A percentile compares a stretch with the other conserved stretches of the same genome.
phyloP scores from a whole-genome alignment of 2,797 vertebrate species.

The Threskiornis aethiopicus region DNA sequence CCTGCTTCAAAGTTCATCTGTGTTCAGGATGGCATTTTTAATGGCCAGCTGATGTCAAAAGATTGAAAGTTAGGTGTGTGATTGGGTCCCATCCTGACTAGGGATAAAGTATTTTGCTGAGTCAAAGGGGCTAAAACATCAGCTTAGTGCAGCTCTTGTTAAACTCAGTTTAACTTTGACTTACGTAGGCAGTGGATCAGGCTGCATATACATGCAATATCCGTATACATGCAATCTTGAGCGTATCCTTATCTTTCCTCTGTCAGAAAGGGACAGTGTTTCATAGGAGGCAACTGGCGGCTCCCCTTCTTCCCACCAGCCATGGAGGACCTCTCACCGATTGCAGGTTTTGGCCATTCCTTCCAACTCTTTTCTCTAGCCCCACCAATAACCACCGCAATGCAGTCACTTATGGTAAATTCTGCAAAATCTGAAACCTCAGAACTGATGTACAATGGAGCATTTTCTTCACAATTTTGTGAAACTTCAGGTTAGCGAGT shows the following conservation, averaged over 20 bases:
- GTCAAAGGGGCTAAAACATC: background rate
- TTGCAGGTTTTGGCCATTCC: background rate
- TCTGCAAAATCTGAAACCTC: background rate
- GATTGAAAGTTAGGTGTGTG: background rate
- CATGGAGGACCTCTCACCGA: background rate
- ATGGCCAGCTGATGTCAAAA: background rate
- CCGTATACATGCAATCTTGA: background rate
- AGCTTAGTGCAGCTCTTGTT: background rate
- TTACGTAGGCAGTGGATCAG: background rate
- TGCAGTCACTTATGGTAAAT: background rate
- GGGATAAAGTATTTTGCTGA: background rate
- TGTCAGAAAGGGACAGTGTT: background rate
- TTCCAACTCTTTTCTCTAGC: background rate
- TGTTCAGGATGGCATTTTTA: background rate
- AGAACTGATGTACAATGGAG: background rate
- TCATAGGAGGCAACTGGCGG: background rate
- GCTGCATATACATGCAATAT: background rate
- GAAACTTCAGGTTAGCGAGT: slow-evolving; percentile 9
- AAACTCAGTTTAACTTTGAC: background rate
- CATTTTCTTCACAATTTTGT: background rate
- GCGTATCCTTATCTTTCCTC: background rate
- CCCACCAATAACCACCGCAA: background rate
- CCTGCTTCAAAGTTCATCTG: background rate
- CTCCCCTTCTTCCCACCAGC: background rate
- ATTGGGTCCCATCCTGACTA: background rate